Evolutionary conservation across 2,797 vertebrate genomes (phyloP), one percentile per base, ranked within the genome.

Genomic region (Chiloscyllium punctatum): DNA sequence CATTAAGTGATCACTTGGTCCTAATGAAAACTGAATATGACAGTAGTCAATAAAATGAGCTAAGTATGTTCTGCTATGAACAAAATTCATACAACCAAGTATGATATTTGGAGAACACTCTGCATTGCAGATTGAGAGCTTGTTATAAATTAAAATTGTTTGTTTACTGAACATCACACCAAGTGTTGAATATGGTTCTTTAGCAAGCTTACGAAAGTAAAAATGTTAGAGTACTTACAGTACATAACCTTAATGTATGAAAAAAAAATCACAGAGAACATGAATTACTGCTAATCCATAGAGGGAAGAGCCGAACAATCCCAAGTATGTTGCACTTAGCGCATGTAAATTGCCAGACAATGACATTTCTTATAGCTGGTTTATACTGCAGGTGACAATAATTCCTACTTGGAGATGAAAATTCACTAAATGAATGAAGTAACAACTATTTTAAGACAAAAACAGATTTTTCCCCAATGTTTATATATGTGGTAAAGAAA

Each of bases 61-160:
- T 92, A 42, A 37, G 42, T 37, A 92, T 42, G n/a, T 37, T 42
- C 66, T 42, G 62, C n/a, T 92, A 25, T 69, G 42, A 92, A 92
- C 62, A 92, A 68, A 92, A 69, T 69, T 62, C 66, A 69, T 42
- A 92, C 7, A 27, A 92, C n/a, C 37, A 42, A 48, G 42, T 25
- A 84, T 92, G 48, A 92, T 92, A 69, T 92, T 69, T 92, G 87
- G 15, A 66, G 90, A 90, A 90, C 53, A 62, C 27, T 88, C 42
- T 23, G 48, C 53, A 90, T 7, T 66, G 90, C 62, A 69, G n/a
- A 23, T 13, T 92, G 18, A 42, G n/a, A 48, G 79, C 25, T 84
- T 48, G 42, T 42, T 92, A n/a, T 92, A 69, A 69, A 66, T 37
- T 69, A 68, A 69, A 68, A 69, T 33, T 77, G 84, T 8, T 30